Evolutionary conservation across 2,888 invertebrate genomes (phyloP).

Genomic region (Hydropsyche betteni): DNA sequence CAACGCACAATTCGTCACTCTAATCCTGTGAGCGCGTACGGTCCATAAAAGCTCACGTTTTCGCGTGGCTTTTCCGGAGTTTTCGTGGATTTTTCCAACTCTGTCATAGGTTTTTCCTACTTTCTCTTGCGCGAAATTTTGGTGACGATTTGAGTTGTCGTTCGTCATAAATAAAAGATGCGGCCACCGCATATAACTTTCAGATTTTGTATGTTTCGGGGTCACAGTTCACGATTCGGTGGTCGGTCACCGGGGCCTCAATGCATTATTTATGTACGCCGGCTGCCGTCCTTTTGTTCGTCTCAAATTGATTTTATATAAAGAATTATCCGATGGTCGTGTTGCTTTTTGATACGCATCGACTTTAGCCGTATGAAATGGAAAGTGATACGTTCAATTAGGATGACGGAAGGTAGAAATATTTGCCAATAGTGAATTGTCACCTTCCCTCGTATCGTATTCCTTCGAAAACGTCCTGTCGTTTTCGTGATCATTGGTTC

Average conservation of each 20-base stretch:
- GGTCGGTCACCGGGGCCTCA: background rate
- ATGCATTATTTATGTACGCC: conserved; percentile 25
- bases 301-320: conserved; percentile 32
- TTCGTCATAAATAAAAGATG: conserved; percentile 47
- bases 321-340: conserved; percentile 13
- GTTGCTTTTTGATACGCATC: background rate
- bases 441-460: no score
- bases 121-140: no score
- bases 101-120: no score
- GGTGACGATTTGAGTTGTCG: no score
- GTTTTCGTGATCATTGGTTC: no score
- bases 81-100: no score
- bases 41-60: no score
- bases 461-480: no score
- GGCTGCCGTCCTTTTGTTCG: conserved; percentile 10
- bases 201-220: conserved; percentile 37
- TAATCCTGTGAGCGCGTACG: no score
- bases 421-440: no score
- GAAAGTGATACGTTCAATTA: background rate
- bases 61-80: no score
- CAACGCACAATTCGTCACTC: no score
- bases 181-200: conserved; percentile 43
- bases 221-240: conserved; percentile 4
- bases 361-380: background rate
- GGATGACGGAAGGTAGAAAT: background rate